Conservation (phyloP, 2,888 invertebrate genomes). For the Diarsia mendica region DNA sequence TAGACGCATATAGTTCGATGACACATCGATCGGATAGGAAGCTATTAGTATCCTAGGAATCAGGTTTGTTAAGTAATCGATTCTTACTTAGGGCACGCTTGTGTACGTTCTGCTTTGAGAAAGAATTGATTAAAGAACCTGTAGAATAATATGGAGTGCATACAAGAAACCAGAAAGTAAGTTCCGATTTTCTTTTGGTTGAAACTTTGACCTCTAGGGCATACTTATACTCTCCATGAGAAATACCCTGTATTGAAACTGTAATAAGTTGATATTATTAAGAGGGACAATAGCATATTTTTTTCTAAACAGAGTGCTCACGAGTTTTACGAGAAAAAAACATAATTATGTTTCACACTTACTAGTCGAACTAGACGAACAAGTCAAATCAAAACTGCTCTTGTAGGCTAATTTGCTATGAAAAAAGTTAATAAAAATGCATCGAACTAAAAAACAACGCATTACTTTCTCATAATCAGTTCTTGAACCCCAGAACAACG, state of each 20-base stretch:
- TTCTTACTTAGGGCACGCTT: neutral
- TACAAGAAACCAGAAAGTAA: neutral
- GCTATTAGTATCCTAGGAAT: slow-evolving; percentile 31
- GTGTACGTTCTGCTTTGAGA: neutral
- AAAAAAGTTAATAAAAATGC: neutral
- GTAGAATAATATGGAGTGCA: neutral
- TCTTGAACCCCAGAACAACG: slow-evolving; percentile 45
- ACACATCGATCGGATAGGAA: slow-evolving; percentile 28
- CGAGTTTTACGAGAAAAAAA: too few species aligned
- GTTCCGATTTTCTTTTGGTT: neutral
- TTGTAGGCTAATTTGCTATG: too few species aligned
- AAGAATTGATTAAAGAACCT: neutral
- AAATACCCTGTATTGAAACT: neutral
- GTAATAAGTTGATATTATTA: neutral
- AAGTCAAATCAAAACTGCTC: too few species aligned
- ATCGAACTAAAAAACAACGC: neutral
- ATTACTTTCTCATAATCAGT: neutral
- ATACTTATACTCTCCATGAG: neutral
- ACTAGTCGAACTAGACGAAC: too few species aligned
- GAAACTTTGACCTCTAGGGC: neutral
- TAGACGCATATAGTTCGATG: slow-evolving; percentile 45
- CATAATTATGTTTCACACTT: too few species aligned
- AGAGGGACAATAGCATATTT: neutral
- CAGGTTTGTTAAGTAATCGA: slow-evolving; percentile 34
- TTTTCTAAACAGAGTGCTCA: too few species aligned